Percentiles rank a stretch among this genome's conserved stretches.
Evolutionary conservation across 2,113 vertebrate species (phyloP).

Genomic region (Boulengeromyrus knoepffleri): DNA sequence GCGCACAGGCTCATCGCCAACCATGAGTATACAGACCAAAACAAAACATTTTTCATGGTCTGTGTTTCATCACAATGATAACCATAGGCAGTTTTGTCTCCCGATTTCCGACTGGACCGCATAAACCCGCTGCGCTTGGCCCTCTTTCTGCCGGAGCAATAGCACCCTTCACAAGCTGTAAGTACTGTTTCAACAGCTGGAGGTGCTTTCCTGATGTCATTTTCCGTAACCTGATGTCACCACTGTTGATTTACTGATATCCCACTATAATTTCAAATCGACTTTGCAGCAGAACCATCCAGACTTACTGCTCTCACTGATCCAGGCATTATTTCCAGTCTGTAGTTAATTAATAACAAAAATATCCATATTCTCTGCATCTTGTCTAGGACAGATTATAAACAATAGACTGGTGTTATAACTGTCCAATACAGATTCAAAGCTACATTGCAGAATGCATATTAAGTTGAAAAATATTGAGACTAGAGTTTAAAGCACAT

Average conservation of each 20-base stretch:
- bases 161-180: not conserved
- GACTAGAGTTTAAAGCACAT: not conserved
- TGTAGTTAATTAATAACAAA: not conserved
- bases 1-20: constrained; percentile 61
- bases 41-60: constrained; percentile 6
- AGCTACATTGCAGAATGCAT: not conserved
- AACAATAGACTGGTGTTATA: not conserved
- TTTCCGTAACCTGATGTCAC: not conserved
- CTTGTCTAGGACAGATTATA: not conserved
- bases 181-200: not conserved
- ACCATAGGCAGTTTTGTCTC: not conserved
- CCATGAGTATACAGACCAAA: constrained; percentile 60
- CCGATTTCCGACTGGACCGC: not conserved
- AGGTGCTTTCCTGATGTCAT: not conserved
- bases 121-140: not conserved
- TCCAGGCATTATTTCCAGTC: not conserved
- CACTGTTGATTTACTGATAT: not conserved
- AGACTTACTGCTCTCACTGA: not conserved
- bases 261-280: not conserved
- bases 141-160: not conserved
- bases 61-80: not conserved
- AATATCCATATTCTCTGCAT: not conserved
- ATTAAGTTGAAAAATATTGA: not conserved
- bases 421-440: not conserved
- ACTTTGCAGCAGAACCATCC: not conserved